Percentiles rank a stretch among this genome's conserved stretches.
Evolutionary conservation across 2,113 vertebrate genomes (phyloP).

Genomic region (Sceloporus undulatus): DNA sequence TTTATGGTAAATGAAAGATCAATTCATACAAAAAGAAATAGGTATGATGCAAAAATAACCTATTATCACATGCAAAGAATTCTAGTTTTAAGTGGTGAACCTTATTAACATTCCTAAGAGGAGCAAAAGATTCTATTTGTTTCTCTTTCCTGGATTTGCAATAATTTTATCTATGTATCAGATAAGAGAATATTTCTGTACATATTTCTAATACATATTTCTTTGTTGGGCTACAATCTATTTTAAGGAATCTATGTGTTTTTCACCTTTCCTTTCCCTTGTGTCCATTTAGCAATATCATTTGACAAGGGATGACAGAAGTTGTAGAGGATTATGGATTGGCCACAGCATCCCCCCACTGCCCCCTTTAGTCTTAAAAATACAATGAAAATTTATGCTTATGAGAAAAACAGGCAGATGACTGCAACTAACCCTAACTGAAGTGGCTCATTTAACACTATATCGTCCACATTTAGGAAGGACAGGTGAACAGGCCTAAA

Average conservation of each 20-base stretch:
- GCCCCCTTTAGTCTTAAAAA: slow-evolving; percentile 36
- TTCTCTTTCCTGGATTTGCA: neutral
- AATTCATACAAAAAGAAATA: neutral
- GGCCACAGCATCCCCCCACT: neutral
- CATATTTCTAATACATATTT: neutral
- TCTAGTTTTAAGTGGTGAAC: neutral
- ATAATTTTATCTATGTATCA: neutral
- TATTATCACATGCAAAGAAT: neutral
- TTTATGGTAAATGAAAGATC: neutral
- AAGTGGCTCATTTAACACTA: slow-evolving; percentile 40
- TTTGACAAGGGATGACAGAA: slow-evolving; percentile 54
- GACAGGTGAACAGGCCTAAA: slow-evolving; percentile 34
- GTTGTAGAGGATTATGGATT: slow-evolving; percentile 31
- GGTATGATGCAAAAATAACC: neutral
- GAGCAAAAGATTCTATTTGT: neutral
- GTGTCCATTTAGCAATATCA: slow-evolving; percentile 31
- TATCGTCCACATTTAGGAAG: slow-evolving; percentile 45
- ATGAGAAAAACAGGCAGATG: slow-evolving; percentile 43
- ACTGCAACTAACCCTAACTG: slow-evolving; percentile 26
- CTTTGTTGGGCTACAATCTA: neutral
- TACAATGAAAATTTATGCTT: slow-evolving; percentile 42
- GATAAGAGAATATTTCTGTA: neutral
- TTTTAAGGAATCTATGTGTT: too few species aligned
- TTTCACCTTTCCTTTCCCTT: neutral
- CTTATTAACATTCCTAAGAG: neutral